Evolutionary conservation across 2,113 vertebrate genomes (phyloP), one percentile per base, ranked within the genome.

Genomic region (Gila orcuttii): DNA sequence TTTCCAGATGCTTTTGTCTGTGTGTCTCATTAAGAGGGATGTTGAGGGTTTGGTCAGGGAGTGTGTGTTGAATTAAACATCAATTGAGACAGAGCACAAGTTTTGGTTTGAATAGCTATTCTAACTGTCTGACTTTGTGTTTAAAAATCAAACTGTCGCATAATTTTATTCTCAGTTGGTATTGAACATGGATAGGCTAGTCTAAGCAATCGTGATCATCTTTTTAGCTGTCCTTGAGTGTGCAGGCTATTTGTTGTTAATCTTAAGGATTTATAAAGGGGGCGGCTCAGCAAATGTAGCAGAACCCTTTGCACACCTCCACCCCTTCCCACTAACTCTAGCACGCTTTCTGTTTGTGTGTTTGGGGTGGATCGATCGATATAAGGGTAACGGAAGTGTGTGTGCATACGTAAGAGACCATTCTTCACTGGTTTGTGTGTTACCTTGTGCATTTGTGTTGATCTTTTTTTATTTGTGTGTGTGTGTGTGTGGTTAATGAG

Each of bases 201-300:
- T 71, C 13, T 5, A n/a, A 78, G 36, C 3, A 28, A 50, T 79
- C 23, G 36, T 23, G 17, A 36, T 10, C 69, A 82, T 31, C 33
- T 81, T 64, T 71, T 42, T n/a, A 42, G 76, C 75, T 25, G 86
- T 83, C 87, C 84, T 85, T 88, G 86, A 87, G 55, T 31, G n/a
- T 71, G 31, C 52, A 23, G 69, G 36, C 75, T 74, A 21, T 85
- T 45, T 74, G 47, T 75, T 31, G 66, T 64, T 78, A 47, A 86
- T 87, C 87, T 62, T 74, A 86, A 87, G 87, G 86, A 89, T 91
- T 89, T 60, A 91, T 90, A 78, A 87, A 87, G 73, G 62, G 76
- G 74, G 64, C n/a, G 84, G 85, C 64, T 73, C 60, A 31, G 66
- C 60, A 84, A 90, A 88, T 90, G 89, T 80, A 79, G 89, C 85